These are phyloP conservation scores for Herpailurus yagouaroundi DNA, from an alignment of 2,113 vertebrate species.

Conservation along the genomic window DNA sequence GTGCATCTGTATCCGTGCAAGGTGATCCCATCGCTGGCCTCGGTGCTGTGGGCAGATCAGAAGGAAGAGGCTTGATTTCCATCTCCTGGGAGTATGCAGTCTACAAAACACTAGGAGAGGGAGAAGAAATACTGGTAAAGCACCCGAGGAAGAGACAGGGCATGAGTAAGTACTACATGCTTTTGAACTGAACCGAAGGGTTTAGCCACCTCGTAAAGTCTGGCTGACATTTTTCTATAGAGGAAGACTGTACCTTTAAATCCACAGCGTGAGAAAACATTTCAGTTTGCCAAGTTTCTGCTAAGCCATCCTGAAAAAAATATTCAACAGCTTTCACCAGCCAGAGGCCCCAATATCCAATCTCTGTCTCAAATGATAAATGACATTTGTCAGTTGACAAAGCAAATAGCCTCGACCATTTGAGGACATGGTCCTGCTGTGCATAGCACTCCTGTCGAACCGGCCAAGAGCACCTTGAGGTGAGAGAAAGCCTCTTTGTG, in stretches of 20 bases:
- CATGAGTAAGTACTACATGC: background rate
- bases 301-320: slow-evolving; percentile 76
- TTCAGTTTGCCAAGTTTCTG: slow-evolving; percentile 76
- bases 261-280: slow-evolving; percentile 66
- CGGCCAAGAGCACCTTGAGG: slow-evolving; percentile 70
- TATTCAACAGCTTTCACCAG: slow-evolving; percentile 73
- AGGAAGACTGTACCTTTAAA: slow-evolving; percentile 70
- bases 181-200: background rate
- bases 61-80: background rate
- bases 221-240: background rate
- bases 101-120: background rate
- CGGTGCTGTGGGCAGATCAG: background rate
- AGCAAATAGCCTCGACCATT: slow-evolving; percentile 65
- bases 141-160: background rate
- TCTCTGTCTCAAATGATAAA: slow-evolving; percentile 77
- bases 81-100: background rate
- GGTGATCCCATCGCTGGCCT: background rate
- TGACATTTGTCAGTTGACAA: slow-evolving; percentile 78
- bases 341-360: slow-evolving; percentile 74
- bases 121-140: background rate
- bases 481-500: slow-evolving; percentile 62
- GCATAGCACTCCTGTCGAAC: background rate
- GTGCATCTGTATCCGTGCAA: background rate
- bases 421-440: slow-evolving; percentile 65
- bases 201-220: background rate